Conservation (phyloP, 1,140 invertebrate genomes). For the Drosophila pectinifera region DNA sequence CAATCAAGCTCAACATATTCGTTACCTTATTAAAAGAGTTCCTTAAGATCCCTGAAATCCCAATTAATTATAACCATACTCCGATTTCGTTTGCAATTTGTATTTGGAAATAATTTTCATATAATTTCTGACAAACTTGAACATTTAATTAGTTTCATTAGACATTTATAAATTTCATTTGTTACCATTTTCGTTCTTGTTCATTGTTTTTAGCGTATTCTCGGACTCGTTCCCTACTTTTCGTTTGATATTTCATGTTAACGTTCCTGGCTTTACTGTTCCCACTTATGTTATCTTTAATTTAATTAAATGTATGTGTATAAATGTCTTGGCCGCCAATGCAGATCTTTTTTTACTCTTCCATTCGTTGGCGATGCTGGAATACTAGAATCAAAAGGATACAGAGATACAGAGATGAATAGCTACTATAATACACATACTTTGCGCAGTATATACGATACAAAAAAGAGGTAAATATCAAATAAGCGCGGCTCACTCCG, state of each 20-base stretch:
- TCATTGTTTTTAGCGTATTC: constrained; percentile 33
- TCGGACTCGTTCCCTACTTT: constrained; percentile 25
- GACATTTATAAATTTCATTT: constrained; percentile 80
- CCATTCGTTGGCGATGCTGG: constrained; percentile 11
- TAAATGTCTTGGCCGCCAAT: constrained; percentile 9
- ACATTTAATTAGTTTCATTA: constrained; percentile 79
- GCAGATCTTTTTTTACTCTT: neutral
- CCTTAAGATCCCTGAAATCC: neutral
- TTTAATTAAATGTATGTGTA: constrained; percentile 20
- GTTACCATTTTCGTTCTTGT: constrained; percentile 66
- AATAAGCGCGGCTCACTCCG: neutral
- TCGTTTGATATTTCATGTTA: constrained; percentile 43
- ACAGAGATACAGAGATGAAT: constrained; percentile 5
- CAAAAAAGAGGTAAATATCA: constrained; percentile 18
- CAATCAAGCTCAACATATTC: neutral
- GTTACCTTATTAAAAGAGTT: neutral
- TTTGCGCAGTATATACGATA: constrained; percentile 7
- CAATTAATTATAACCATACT: neutral
- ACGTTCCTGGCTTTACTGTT: constrained; percentile 45
- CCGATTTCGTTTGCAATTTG: constrained; percentile 40
- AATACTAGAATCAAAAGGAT: constrained; percentile 21
- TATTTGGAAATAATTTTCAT: constrained; percentile 66
- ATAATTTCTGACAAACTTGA: constrained; percentile 83
- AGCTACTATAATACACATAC: constrained; percentile 29
- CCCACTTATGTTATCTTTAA: constrained; percentile 39